These are phyloP conservation scores for Chiropotes sagulatus DNA, from an alignment of 2,797 vertebrate genomes.

Conservation along the genomic window DNA sequence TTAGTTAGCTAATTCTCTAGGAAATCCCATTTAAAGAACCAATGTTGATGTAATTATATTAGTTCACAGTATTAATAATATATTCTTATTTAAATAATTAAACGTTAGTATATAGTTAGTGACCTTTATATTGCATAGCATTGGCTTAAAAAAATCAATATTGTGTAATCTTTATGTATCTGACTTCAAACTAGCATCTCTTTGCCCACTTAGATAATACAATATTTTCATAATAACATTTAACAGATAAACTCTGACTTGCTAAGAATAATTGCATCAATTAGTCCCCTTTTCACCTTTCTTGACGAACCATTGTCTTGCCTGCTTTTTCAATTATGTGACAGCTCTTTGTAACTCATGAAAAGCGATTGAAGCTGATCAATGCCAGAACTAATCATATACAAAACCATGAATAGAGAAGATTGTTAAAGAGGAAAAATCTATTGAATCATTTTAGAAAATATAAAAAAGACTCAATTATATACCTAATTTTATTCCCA, in stretches of 20 bases:
- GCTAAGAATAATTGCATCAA: background rate
- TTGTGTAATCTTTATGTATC: background rate
- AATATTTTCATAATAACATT: background rate
- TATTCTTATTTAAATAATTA: slow-evolving; percentile 25
- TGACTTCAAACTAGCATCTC: background rate
- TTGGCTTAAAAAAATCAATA: background rate
- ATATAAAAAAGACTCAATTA: slow-evolving; percentile 26
- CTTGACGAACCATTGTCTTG: background rate
- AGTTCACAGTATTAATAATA: background rate
- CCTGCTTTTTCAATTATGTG: background rate
- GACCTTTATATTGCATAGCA: background rate
- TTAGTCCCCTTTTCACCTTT: background rate
- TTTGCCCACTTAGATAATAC: background rate
- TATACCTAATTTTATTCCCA: slow-evolving; percentile 31
- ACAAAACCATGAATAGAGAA: background rate
- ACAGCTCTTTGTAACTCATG: background rate
- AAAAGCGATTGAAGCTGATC: slow-evolving; percentile 16
- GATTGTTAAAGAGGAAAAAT: background rate
- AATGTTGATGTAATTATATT: background rate
- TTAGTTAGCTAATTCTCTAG: background rate
- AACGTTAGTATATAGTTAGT: background rate
- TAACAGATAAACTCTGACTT: slow-evolving; percentile 5
- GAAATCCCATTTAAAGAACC: background rate
- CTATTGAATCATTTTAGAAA: background rate
- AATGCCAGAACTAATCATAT: slow-evolving; percentile 26